Base-by-base conservation (phyloP, 2,797 vertebrate genomes). In the Coreius guichenoti region DNA sequence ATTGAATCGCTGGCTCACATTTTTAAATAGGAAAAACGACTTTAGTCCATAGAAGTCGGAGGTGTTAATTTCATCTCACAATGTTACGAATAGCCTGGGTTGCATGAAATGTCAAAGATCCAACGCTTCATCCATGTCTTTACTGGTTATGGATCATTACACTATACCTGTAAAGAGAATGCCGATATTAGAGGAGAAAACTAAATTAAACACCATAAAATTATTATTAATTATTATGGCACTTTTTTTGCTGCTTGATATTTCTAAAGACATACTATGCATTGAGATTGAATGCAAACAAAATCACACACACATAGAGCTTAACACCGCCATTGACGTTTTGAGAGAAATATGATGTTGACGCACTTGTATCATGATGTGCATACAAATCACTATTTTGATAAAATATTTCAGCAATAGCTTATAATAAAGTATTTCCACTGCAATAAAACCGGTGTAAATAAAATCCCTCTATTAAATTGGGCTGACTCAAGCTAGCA, bases 401-500 rank as follows among this genome's bases (percentile, higher is more conserved):
- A 8, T 49, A 5, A 72, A 82, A 5, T 26, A 31, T 11, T 36
- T 11, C 45, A 73, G 21, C 36, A 29, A 29, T 21, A 17, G 75
- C 23, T 61, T 19, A 56, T 29, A 43, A 43, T n/a, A 19, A 67
- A 51, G 13, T 16, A 3, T 74, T 49, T 26, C 19, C n/a, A 75
- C n/a, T 11, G 47, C 23, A 54, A 12, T 9, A 14, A 1, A 31
- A 19, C 19, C 29, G 21, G 31, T 45, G 45, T 31, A 83, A 84
- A 82, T 49, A 88, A 82, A 85, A 45, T n/a, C 56, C 19, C 81
- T 73, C 29, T 82, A 75, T 61, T n/a, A 63, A 87, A 84, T 68
- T 49, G 77, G 72, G 74, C 86, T 45, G 81, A 54, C 80, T 79
- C 81, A 33, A 81, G 86, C 86, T 86, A 88, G 85, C 89, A 81